Conservation (phyloP, 2,797 vertebrate genomes). For the Tadarida brasiliensis region DNA sequence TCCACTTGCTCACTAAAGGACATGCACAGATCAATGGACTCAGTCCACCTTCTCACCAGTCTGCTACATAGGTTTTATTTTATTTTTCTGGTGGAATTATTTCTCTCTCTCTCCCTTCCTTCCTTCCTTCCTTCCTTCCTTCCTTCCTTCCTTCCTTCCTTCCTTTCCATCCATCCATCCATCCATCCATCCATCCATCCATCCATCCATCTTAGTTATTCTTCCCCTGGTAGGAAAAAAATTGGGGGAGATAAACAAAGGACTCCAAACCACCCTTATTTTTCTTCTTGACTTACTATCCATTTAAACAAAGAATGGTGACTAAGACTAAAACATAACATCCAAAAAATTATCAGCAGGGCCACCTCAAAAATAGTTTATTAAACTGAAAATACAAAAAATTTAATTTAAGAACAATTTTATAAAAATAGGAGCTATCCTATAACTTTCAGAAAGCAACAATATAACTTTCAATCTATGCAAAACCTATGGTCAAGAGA, state of each 20-base stretch:
- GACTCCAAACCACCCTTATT: background rate
- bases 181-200: background rate
- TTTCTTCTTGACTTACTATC: constrained; percentile 19
- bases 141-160: no score
- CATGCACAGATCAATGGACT: background rate
- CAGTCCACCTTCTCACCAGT: constrained; percentile 53
- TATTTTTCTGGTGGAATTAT: background rate
- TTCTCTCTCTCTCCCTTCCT: no score
- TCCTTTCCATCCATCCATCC: background rate
- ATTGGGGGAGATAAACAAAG: background rate
- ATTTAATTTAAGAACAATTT: background rate
- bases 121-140: no score
- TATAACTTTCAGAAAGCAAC: constrained; percentile 2
- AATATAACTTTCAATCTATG: background rate
- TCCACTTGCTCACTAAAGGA: background rate
- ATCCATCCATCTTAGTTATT: background rate
- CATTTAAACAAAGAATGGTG: background rate
- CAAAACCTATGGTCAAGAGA: background rate
- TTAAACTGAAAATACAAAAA: background rate
- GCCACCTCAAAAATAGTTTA: background rate
- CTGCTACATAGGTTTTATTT: background rate
- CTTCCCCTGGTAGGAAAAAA: background rate
- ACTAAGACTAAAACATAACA: constrained; percentile 9
- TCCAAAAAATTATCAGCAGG: background rate
- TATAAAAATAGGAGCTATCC: background rate